phyloP scores from a whole-genome alignment of 2,113 vertebrate genomes.

The Fulmarus glacialis region DNA sequence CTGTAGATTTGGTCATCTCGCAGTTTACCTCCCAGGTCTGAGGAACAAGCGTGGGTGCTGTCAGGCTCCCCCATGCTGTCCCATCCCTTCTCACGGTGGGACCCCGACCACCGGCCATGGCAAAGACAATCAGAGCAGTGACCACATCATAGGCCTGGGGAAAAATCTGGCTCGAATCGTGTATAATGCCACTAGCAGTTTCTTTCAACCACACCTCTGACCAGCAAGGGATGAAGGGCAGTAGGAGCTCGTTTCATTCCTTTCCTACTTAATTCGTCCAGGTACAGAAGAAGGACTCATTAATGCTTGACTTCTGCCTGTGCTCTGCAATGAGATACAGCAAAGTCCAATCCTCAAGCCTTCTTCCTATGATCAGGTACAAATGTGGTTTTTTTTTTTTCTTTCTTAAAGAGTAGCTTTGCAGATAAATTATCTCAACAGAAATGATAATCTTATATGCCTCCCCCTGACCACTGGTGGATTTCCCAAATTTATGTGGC shows the following conservation, averaged over 20 bases:
- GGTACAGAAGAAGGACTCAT: not conserved
- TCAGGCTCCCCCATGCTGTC: not conserved
- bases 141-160: not conserved
- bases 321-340: not conserved
- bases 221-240: not conserved
- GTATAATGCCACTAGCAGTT: not conserved
- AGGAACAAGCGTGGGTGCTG: not conserved
- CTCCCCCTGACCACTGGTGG: not conserved
- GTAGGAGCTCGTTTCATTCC: not conserved
- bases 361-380: not conserved
- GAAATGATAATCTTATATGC: not conserved
- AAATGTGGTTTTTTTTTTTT: accelerated
- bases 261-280: not conserved
- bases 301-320: not conserved
- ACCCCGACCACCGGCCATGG: accelerated
- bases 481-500: not conserved
- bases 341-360: not conserved
- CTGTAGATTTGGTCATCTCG: not conserved
- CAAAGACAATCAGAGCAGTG: not conserved
- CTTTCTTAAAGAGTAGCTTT: not conserved
- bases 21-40: not conserved
- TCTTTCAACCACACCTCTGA: not conserved
- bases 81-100: not conserved
- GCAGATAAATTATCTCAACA: not conserved
- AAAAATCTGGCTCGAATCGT: not conserved